A percentile compares a stretch with the other conserved stretches of the same genome.
Conservation (phyloP, 2,113 vertebrate genomes). For the Gorsachius goisagi region DNA sequence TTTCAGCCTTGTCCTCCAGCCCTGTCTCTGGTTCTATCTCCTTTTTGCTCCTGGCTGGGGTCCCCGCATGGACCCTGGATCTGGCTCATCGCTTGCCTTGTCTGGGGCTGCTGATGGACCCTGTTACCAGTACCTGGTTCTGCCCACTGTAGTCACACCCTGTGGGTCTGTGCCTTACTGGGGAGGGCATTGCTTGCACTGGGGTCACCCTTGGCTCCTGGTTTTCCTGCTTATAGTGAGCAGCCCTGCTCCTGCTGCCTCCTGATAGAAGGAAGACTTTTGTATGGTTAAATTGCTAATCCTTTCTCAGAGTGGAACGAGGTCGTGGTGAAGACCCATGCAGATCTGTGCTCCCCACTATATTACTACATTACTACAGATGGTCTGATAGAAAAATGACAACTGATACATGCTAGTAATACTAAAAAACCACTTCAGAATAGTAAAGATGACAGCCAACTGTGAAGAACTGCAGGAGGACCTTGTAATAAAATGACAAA, state of each 20-base stretch:
- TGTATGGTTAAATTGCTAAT: background rate
- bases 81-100: background rate
- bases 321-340: background rate
- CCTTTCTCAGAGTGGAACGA: background rate
- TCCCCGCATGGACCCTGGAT: background rate
- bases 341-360: background rate
- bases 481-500: background rate
- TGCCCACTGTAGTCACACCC: background rate
- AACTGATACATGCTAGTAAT: background rate
- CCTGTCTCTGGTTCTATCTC: background rate
- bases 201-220: background rate
- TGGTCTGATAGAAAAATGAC: background rate
- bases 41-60: background rate
- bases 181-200: background rate
- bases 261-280: background rate
- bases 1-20: background rate
- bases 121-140: background rate
- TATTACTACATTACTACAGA: background rate
- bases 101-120: background rate
- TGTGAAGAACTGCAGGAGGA: background rate
- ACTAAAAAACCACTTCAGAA: background rate
- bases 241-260: background rate
- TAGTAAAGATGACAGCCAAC: background rate
- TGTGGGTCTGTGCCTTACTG: background rate
- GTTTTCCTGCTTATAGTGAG: background rate